Conservation (phyloP, 2,797 vertebrate genomes). For the Fistularia tabacaria region DNA sequence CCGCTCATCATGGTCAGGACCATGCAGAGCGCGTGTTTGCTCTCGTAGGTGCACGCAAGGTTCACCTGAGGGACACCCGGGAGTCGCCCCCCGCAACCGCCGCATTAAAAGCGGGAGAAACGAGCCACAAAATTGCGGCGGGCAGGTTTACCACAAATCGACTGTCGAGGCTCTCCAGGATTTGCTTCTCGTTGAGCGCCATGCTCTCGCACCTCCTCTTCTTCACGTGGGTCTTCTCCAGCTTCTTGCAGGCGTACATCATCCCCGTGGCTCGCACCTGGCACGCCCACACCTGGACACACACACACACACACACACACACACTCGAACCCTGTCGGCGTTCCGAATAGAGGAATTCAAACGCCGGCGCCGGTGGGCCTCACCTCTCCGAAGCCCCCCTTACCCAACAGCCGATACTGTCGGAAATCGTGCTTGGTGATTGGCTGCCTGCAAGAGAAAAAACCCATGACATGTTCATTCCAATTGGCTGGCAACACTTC, state of each 20-base stretch:
- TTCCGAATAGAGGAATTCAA: background rate
- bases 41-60: slow-evolving; percentile 83
- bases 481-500: background rate
- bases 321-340: background rate
- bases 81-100: background rate
- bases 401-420: slow-evolving; percentile 84
- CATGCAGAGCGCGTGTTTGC: slow-evolving; percentile 82
- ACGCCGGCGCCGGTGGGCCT: too few relatives aligned
- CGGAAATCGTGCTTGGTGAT: slow-evolving; percentile 78
- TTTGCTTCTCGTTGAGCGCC: slow-evolving; percentile 86
- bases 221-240: slow-evolving; percentile 87
- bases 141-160: slow-evolving; percentile 79
- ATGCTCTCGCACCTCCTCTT: slow-evolving; percentile 78
- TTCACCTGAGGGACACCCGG: slow-evolving; percentile 68
- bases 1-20: slow-evolving; percentile 86
- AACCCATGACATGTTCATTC: background rate
- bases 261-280: slow-evolving; percentile 81
- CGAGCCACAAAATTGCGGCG: background rate
- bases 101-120: background rate
- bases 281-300: slow-evolving; percentile 80
- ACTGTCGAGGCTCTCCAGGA: slow-evolving; percentile 82
- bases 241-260: slow-evolving; percentile 89
- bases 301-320: background rate
- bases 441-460: slow-evolving; percentile 66
- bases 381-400: slow-evolving; percentile 88